These are phyloP conservation scores for Raja brachyura DNA, from an alignment of 2,113 vertebrate genomes.

Conservation along the genomic window DNA sequence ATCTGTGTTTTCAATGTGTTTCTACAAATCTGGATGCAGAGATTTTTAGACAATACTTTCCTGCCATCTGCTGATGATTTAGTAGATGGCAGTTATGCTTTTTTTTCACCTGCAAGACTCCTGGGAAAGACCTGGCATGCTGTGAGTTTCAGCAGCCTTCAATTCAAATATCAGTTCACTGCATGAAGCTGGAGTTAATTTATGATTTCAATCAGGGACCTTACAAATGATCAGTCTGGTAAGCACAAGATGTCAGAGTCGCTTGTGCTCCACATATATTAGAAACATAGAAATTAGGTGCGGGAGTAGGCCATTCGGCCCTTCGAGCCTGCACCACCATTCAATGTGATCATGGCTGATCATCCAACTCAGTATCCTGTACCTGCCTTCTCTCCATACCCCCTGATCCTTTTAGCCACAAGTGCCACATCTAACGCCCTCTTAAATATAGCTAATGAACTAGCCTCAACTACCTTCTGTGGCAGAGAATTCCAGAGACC, in stretches of 20 bases:
- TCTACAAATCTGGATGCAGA: neutral
- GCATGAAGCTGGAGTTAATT: neutral
- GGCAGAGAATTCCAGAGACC: too few species aligned
- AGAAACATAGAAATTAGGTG: too few species aligned
- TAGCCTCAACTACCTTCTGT: too few species aligned
- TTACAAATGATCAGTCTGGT: neutral
- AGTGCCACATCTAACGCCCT: too few species aligned
- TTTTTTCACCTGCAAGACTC: neutral
- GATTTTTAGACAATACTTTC: neutral
- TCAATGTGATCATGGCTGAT: too few species aligned
- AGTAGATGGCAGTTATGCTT: neutral
- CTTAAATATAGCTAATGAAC: too few species aligned
- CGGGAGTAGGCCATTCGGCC: too few species aligned
- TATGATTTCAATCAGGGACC: neutral
- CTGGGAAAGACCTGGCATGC: neutral
- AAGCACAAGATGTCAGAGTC: neutral
- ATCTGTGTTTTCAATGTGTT: too few species aligned
- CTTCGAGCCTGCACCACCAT: too few species aligned
- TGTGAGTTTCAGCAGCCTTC: neutral
- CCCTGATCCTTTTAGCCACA: too few species aligned
- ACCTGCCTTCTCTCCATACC: too few species aligned
- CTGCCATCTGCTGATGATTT: slow-evolving; percentile 23
- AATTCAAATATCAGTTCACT: neutral
- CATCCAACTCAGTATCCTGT: too few species aligned
- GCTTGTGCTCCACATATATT: neutral